A percentile compares a stretch with the other conserved stretches of the same genome.
These are phyloP conservation scores for Pachypanchax playfairii DNA, from an alignment of 2,113 vertebrate species.

Conservation along the genomic window DNA sequence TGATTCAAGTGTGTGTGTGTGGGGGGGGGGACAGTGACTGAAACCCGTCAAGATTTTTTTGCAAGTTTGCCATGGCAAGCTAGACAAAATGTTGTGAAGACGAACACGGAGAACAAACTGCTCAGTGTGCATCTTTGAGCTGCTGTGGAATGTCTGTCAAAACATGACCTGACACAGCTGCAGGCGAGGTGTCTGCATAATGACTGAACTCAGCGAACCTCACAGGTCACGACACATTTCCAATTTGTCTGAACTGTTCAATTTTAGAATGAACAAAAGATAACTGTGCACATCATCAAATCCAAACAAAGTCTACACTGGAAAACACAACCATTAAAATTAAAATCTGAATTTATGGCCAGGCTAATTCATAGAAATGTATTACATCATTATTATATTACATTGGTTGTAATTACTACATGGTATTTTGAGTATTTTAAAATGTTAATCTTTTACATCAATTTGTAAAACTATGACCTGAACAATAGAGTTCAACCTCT, in stretches of 20 bases:
- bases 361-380: no score
- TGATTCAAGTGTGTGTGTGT: no score
- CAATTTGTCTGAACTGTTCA: slow-evolving; percentile 34
- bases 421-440: no score
- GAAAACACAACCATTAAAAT: background rate
- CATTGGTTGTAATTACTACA: no score
- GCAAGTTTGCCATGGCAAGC: slow-evolving; percentile 51
- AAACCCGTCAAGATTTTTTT: slow-evolving; percentile 28
- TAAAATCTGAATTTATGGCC: background rate
- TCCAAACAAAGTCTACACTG: background rate
- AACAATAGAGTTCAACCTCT: no score
- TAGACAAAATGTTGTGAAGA: slow-evolving; percentile 54
- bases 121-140: slow-evolving; percentile 49
- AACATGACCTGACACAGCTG: slow-evolving; percentile 63
- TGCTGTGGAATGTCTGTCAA: slow-evolving; percentile 67
- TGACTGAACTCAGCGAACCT: slow-evolving; percentile 36
- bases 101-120: slow-evolving; percentile 41
- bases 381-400: no score
- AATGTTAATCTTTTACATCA: no score
- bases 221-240: slow-evolving; percentile 55
- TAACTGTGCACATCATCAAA: background rate
- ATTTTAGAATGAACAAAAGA: slow-evolving; percentile 20
- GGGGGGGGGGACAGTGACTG: slow-evolving; percentile 23
- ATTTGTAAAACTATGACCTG: no score
- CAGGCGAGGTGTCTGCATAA: slow-evolving; percentile 49